Evolutionary conservation across 2,797 vertebrate genomes (phyloP).

Genomic region (Antennarius maculatus): DNA sequence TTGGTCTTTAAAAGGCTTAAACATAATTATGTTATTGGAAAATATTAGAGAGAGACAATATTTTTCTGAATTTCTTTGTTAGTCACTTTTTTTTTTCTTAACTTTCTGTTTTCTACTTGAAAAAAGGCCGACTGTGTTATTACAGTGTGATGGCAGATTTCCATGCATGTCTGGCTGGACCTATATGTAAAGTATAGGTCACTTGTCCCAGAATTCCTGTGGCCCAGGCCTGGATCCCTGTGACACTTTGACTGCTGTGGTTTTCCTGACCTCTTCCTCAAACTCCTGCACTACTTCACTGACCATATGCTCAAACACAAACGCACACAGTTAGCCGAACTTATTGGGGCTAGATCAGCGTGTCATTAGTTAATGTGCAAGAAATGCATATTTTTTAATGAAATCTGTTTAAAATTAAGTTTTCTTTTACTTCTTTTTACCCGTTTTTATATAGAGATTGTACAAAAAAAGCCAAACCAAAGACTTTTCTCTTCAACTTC

Average conservation of each 20-base stretch:
- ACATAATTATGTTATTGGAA: conserved; percentile 30
- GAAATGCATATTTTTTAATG: conserved; percentile 22
- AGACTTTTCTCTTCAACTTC: no score
- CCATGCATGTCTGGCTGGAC: conserved; percentile 58
- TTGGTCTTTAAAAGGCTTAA: conserved; percentile 18
- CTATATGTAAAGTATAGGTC: conserved; percentile 78
- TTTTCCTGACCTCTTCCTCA: conserved; percentile 77
- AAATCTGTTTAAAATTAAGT: background rate
- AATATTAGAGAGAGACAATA: conserved; percentile 34
- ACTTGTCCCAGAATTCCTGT: conserved; percentile 80
- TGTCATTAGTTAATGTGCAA: conserved; percentile 25
- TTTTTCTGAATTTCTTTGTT: conserved; percentile 23
- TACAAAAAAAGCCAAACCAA: background rate
- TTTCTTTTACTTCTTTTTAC: conserved; percentile 28
- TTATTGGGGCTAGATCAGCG: conserved; percentile 51
- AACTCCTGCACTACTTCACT: conserved; percentile 54
- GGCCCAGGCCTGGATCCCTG: conserved; percentile 68
- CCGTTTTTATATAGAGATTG: background rate
- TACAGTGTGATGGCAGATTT: conserved; percentile 64
- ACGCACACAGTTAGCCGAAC: conserved; percentile 23
- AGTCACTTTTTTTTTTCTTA: conserved; percentile 22
- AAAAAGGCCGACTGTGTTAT: conserved; percentile 68
- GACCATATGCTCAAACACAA: conserved; percentile 38
- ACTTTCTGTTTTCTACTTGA: conserved; percentile 34
- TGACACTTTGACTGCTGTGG: conserved; percentile 72